phyloP scores from a whole-genome alignment of 2,113 vertebrate genomes.

The Sander lucioperca region DNA sequence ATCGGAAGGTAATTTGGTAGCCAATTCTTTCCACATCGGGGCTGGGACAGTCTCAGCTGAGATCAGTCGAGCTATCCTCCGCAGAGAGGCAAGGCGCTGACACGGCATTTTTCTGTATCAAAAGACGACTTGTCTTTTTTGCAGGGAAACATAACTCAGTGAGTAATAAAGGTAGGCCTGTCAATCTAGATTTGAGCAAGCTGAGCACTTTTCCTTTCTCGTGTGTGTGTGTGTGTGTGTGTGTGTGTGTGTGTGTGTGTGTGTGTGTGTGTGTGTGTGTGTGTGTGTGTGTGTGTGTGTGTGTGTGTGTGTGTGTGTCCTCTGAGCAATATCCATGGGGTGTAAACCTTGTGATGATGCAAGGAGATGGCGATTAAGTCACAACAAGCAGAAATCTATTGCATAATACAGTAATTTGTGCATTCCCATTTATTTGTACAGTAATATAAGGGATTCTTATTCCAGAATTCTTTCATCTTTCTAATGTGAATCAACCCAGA shows the following conservation, averaged over 20 bases:
- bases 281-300: constrained; percentile 32
- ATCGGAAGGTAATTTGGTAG: constrained; percentile 71
- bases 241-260: no score
- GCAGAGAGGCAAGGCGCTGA: constrained; percentile 74
- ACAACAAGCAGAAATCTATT: constrained; percentile 69
- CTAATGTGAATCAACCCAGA: constrained; percentile 56
- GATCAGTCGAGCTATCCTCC: constrained; percentile 71
- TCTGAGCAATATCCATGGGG: constrained; percentile 67
- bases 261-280: no score
- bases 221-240: no score
- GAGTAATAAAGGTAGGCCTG: constrained; percentile 81
- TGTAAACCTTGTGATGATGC: constrained; percentile 72
- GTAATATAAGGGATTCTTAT: constrained; percentile 46
- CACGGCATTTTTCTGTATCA: constrained; percentile 71
- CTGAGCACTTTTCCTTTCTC: no score
- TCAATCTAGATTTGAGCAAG: constrained; percentile 79
- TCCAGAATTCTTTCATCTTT: constrained; percentile 50
- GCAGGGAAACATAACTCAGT: constrained; percentile 78
- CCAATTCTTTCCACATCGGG: constrained; percentile 69
- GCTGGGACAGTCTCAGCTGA: constrained; percentile 63
- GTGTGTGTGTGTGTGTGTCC: constrained; percentile 15
- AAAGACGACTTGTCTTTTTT: constrained; percentile 75
- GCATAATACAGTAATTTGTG: constrained; percentile 62
- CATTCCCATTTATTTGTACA: constrained; percentile 35
- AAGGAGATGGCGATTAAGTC: constrained; percentile 67